Evolutionary conservation across 2,797 vertebrate genomes (phyloP).

Genomic region (Falco naumanni): DNA sequence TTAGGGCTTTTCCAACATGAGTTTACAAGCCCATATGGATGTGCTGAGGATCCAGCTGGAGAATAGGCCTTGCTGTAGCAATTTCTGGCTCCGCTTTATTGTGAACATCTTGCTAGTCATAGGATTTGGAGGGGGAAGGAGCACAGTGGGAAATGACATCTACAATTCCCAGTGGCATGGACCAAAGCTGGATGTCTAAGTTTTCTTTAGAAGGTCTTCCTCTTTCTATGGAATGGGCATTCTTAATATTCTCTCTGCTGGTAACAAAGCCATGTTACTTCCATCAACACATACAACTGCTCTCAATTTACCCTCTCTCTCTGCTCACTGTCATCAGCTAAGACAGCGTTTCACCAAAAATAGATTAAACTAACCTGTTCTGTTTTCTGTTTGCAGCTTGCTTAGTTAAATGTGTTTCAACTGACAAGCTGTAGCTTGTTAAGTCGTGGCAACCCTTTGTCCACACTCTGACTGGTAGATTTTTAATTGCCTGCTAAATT

Average conservation of each 20-base stretch:
- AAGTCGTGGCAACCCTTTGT: background rate
- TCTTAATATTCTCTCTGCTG: background rate
- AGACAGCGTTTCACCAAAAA: background rate
- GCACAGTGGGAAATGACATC: background rate
- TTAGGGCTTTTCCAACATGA: constrained; percentile 68
- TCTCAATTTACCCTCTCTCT: background rate
- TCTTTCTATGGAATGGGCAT: background rate
- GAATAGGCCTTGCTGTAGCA: constrained; percentile 34
- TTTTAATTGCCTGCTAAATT: constrained; percentile 27
- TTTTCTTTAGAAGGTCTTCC: background rate
- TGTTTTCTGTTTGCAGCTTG: background rate
- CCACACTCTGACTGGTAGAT: background rate
- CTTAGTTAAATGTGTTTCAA: background rate
- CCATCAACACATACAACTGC: background rate
- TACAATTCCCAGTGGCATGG: background rate
- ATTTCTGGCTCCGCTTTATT: constrained; percentile 47
- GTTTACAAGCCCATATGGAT: constrained; percentile 69
- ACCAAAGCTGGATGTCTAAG: background rate
- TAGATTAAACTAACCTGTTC: background rate
- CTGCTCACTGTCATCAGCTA: background rate
- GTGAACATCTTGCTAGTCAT: constrained; percentile 30
- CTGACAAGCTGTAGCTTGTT: background rate
- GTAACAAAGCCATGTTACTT: background rate
- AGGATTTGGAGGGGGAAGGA: background rate
- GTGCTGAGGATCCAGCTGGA: constrained; percentile 52